Percentiles rank a stretch among this genome's conserved stretches.
These are phyloP conservation scores for Rhinatrema bivittatum DNA, from an alignment of 2,797 vertebrate species.

Conservation along the genomic window DNA sequence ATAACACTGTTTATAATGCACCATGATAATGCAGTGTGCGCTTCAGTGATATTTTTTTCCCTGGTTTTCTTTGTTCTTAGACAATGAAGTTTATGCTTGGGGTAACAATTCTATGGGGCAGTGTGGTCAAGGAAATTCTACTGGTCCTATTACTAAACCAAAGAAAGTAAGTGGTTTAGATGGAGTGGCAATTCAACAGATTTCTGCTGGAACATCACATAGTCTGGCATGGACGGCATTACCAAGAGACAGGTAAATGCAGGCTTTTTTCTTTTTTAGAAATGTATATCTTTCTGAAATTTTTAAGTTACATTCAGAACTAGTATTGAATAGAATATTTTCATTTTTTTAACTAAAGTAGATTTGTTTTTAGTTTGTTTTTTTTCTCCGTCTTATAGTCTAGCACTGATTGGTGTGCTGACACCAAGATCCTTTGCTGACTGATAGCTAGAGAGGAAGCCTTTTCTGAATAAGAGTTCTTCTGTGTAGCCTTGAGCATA, in stretches of 20 bases:
- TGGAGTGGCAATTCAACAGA: slow-evolving; percentile 72
- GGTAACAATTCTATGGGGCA: slow-evolving; percentile 80
- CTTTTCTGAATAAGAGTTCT: no score
- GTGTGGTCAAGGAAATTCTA: slow-evolving; percentile 74
- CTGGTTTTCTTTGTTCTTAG: slow-evolving; percentile 32
- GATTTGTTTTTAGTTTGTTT: neutral
- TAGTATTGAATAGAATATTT: neutral
- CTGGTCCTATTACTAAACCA: slow-evolving; percentile 74
- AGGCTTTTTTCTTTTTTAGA: neutral
- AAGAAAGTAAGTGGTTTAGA: slow-evolving; percentile 77
- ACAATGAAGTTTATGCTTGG: slow-evolving; percentile 79
- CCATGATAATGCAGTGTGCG: neutral
- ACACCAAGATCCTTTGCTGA: no score
- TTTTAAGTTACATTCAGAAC: neutral
- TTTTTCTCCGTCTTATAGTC: neutral
- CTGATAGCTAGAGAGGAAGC: no score
- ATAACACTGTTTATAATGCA: neutral
- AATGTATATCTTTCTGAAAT: neutral
- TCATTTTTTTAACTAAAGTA: no score
- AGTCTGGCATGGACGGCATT: slow-evolving; percentile 76
- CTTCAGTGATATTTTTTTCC: slow-evolving; percentile 17
- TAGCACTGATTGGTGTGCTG: no score
- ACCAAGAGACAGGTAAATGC: slow-evolving; percentile 65
- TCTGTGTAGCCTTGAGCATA: no score
- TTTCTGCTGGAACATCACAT: slow-evolving; percentile 72